Evolutionary conservation across 2,888 invertebrate species (phyloP).

Genomic region (Steinernema carpocapsae): DNA sequence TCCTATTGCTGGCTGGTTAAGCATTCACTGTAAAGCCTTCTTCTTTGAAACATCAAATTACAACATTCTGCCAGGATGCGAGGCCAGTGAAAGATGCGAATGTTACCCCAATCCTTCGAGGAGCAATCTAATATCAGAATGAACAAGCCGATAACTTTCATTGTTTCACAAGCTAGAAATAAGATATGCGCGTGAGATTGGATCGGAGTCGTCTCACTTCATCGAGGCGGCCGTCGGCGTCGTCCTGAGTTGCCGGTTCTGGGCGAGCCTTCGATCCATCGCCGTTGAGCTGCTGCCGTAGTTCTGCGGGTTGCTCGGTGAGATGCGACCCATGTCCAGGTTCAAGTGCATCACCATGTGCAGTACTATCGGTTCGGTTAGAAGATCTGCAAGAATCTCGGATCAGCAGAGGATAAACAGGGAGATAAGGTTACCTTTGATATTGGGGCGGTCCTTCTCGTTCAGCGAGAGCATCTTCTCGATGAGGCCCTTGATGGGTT

Average conservation of each 20-base stretch:
- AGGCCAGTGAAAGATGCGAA: too few relatives aligned
- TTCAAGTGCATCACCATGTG: slow-evolving; percentile 30
- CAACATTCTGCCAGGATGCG: too few relatives aligned
- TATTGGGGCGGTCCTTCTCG: slow-evolving; percentile 12
- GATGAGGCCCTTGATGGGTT: neutral
- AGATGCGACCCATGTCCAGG: slow-evolving; percentile 28
- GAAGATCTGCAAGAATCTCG: neutral
- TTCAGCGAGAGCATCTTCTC: slow-evolving; percentile 24
- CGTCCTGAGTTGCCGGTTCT: slow-evolving; percentile 5
- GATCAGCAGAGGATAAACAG: neutral
- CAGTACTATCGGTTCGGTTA: slow-evolving; percentile 27
- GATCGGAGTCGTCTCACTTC: neutral
- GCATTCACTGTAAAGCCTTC: too few relatives aligned
- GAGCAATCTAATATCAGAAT: too few relatives aligned
- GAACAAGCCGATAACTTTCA: too few relatives aligned
- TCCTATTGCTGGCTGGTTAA: too few relatives aligned
- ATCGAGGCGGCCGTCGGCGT: neutral
- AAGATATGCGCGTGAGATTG: neutral
- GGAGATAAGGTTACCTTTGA: slow-evolving; percentile 3
- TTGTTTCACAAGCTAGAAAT: slow-evolving; percentile 4
- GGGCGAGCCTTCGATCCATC: neutral
- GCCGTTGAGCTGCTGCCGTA: neutral
- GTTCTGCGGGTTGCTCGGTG: slow-evolving; percentile 3
- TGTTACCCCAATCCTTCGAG: too few relatives aligned
- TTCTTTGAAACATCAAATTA: too few relatives aligned